These are phyloP conservation scores for Formica selysi DNA, from an alignment of 1,140 invertebrate species.

Conservation along the genomic window DNA sequence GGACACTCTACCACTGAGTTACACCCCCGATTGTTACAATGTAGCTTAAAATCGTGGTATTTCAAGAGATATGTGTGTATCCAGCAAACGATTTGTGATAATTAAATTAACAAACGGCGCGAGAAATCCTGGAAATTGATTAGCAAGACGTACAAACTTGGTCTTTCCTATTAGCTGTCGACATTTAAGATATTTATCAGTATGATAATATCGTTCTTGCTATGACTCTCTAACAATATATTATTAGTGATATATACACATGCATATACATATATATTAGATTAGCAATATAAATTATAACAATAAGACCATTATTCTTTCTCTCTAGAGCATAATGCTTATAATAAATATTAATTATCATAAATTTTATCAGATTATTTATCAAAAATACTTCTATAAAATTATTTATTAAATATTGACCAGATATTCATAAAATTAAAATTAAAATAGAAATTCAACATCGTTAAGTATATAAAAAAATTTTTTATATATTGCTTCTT, in stretches of 20 bases:
- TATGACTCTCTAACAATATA: too few relatives aligned
- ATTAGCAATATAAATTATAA: too few relatives aligned
- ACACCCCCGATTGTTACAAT: slow-evolving; percentile 76
- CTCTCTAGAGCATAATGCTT: too few relatives aligned
- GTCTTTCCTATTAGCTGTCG: not conserved
- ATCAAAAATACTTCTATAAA: too few relatives aligned
- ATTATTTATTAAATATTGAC: too few relatives aligned
- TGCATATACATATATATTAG: too few relatives aligned
- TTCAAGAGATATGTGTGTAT: rapidly evolving
- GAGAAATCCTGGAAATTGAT: not conserved
- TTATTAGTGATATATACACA: too few relatives aligned
- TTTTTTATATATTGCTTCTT: not conserved
- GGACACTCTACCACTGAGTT: slow-evolving; percentile 85
- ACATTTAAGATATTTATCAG: not conserved
- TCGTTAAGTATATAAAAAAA: not conserved
- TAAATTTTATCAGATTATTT: too few relatives aligned
- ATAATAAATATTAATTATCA: too few relatives aligned
- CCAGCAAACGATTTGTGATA: not conserved
- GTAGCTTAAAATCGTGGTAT: slow-evolving; percentile 29
- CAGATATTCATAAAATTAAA: too few relatives aligned
- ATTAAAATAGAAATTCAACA: not conserved
- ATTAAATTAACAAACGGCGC: slow-evolving; percentile 38
- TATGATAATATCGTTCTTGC: not conserved
- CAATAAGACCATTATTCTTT: too few relatives aligned
- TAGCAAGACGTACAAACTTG: not conserved